phyloP scores from a whole-genome alignment of 2,113 vertebrate genomes.

The Coptodon rendalli region DNA sequence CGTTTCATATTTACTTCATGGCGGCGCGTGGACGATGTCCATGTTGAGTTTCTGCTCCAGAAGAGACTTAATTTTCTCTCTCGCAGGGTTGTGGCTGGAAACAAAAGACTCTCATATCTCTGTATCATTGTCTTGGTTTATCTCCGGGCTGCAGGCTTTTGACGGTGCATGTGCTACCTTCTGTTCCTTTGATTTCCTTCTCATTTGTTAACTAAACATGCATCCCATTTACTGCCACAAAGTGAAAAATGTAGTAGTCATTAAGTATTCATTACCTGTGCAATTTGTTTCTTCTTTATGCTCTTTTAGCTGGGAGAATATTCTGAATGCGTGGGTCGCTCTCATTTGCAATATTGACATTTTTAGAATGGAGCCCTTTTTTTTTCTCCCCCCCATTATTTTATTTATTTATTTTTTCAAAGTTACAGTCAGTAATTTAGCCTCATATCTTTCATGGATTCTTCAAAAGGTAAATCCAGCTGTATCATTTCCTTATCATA shows the following conservation, averaged over 20 bases:
- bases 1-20: constrained; percentile 23
- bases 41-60: constrained; percentile 38
- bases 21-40: constrained; percentile 7
- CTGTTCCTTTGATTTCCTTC: constrained; percentile 38
- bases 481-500: not conserved
- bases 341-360: constrained; percentile 38
- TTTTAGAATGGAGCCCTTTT: not conserved
- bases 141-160: constrained; percentile 62
- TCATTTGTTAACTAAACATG: constrained; percentile 65
- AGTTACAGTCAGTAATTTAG: not conserved
- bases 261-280: constrained; percentile 64
- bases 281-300: constrained; percentile 50
- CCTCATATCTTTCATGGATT: not conserved
- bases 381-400: not conserved
- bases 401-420: not conserved
- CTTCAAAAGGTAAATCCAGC: not conserved
- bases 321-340: constrained; percentile 11
- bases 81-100: not conserved
- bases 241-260: constrained; percentile 64
- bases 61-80: constrained; percentile 40
- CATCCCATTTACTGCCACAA: constrained; percentile 51
- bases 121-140: constrained; percentile 57
- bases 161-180: constrained; percentile 36
- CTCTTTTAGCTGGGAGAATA: constrained; percentile 42
- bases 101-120: constrained; percentile 45